Percentiles rank a stretch among this genome's conserved stretches.
phyloP scores from a whole-genome alignment of 1,140 invertebrate species.

The Frieseomelitta varia region DNA sequence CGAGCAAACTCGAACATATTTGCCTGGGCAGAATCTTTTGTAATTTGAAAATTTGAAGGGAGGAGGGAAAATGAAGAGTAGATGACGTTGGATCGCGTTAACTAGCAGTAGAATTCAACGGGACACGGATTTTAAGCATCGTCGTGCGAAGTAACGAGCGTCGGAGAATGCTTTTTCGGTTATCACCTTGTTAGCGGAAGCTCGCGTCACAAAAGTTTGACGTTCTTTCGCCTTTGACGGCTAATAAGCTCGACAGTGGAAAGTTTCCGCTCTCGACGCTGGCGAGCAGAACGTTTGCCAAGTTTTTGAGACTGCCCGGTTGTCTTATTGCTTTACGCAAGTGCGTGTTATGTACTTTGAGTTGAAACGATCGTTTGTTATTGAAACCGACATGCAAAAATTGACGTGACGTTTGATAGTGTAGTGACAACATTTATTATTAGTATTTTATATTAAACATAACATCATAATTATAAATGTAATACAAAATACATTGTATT shows the following conservation, averaged over 20 bases:
- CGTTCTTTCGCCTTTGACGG: neutral
- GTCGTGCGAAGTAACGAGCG: neutral
- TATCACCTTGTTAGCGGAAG: neutral
- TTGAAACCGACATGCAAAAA: neutral
- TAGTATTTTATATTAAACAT: too few species aligned
- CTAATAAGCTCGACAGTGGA: constrained; percentile 5
- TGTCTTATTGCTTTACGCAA: neutral
- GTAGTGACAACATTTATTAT: too few species aligned
- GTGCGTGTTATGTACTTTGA: too few species aligned
- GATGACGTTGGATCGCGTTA: neutral
- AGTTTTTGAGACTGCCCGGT: neutral
- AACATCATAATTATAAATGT: too few species aligned
- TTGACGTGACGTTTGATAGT: too few species aligned
- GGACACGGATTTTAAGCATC: neutral
- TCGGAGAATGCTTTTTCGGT: neutral
- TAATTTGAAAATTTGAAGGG: neutral
- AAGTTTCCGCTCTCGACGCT: neutral
- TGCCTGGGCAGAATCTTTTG: too few species aligned
- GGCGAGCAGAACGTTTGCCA: neutral
- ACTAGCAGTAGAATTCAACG: neutral
- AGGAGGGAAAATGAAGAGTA: neutral
- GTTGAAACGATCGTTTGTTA: neutral
- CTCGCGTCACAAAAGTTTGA: constrained; percentile 3
- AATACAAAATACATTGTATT: too few species aligned
- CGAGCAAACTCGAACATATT: neutral